A percentile compares a stretch with the other conserved stretches of the same genome.
These are phyloP conservation scores for Pteronotus mesoamericanus DNA, from an alignment of 2,797 vertebrate species.

Conservation along the genomic window DNA sequence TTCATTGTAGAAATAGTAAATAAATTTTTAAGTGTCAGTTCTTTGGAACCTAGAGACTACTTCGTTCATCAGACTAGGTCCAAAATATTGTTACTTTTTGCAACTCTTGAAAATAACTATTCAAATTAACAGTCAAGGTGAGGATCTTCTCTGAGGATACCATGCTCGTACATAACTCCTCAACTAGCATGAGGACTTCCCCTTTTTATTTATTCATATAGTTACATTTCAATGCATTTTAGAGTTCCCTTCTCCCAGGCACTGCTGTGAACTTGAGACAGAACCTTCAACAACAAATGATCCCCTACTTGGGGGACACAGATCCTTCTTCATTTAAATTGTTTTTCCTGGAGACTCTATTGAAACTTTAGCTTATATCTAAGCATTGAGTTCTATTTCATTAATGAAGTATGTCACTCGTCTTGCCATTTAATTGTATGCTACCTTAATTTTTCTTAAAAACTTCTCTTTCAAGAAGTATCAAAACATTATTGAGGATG, in stretches of 20 bases:
- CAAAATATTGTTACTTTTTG: not conserved
- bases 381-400: not conserved
- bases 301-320: not conserved
- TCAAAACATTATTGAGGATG: not conserved
- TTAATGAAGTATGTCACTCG: not conserved
- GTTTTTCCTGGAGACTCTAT: not conserved
- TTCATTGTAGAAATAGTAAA: not conserved
- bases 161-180: not conserved
- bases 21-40: not conserved
- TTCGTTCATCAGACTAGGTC: not conserved
- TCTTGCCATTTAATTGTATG: conserved; percentile 24
- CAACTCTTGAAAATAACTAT: not conserved
- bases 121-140: not conserved
- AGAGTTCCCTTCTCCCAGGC: not conserved
- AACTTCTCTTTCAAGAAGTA: not conserved
- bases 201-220: not conserved
- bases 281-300: not conserved
- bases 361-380: not conserved
- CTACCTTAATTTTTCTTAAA: not conserved
- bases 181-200: not conserved
- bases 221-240: not conserved
- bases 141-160: not conserved
- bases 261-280: not conserved
- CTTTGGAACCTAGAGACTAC: not conserved
- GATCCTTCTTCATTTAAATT: not conserved